Base-by-base conservation (phyloP, 2,888 invertebrate species). In the Leptarthrus brevirostris region DNA sequence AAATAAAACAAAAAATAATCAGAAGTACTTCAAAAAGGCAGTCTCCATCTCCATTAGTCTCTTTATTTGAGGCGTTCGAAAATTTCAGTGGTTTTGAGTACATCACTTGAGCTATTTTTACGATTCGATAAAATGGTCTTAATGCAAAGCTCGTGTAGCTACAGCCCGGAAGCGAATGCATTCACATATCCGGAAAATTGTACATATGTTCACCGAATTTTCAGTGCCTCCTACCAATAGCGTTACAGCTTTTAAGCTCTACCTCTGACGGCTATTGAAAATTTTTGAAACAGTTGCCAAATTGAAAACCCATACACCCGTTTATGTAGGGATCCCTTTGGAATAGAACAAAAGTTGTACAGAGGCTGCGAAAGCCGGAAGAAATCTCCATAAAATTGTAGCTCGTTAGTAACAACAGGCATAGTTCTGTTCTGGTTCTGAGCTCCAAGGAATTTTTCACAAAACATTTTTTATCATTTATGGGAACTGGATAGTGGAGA, bases 281-380 rank as follows among this genome's bases (percentile, higher is more conserved):
- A 56, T 56, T 56, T 56, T 56, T 56, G 56, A 56, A 56, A 56
- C 56, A 56, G 56, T 56, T 56, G 56, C 56, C 56, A 56, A 56
- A 56, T 56, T 30, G 56, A 56, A 56, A 56, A 56, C 14, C 56
- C 30, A 56, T 56, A 30, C 30, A 56, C 56, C 26, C 24, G 54
- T 54, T 4, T 14, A 44, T 44, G 16, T 8, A 30, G 24, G 30
- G 10, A 56, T 56, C 6, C 4, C 4, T 4, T 12, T 4, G 1
- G 24, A 16, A 14, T 16, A 30, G 3, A 56, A 30, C 30, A 30
- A 30, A 26, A 56, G 56, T 56, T 14, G 56, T 16, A 26, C 10
- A n/a, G 12, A 8, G 56, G 12, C n/a, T 30, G 24, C 24, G 56
- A 10, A 26, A 22, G 26, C 26, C 12, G 52, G 10, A 8, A 6